phyloP scores from a whole-genome alignment of 2,888 invertebrate species.

The Tigriopus californicus region DNA sequence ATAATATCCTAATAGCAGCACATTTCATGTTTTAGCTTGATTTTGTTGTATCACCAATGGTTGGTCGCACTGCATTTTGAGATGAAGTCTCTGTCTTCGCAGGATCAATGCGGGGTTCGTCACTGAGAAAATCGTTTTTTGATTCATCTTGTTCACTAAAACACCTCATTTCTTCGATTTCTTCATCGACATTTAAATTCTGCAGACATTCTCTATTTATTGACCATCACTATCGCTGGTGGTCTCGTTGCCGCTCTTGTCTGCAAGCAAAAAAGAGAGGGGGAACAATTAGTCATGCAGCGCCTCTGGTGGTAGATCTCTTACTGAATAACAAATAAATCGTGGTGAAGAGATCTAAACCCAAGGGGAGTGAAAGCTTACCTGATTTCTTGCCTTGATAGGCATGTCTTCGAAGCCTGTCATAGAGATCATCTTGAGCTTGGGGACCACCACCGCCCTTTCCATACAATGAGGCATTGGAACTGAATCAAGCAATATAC shows the following conservation, averaged over 20 bases:
- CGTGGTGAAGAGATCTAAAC: not conserved
- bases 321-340: not conserved
- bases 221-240: slow-evolving; percentile 25
- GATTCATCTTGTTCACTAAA: no score
- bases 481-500: slow-evolving; percentile 31
- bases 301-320: not conserved
- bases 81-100: no score
- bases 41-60: no score
- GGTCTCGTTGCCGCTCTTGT: slow-evolving; percentile 24
- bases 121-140: no score
- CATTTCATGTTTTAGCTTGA: no score
- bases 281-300: not conserved
- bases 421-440: slow-evolving; percentile 79
- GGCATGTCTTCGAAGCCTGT: slow-evolving; percentile 82
- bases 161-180: no score
- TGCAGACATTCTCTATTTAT: slow-evolving; percentile 2
- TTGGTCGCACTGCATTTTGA: no score
- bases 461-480: slow-evolving; percentile 39
- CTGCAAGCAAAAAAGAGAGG: slow-evolving; percentile 19
- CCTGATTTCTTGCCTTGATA: slow-evolving; percentile 79
- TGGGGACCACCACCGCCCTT: slow-evolving; percentile 3
- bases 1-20: no score
- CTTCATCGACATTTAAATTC: no score
- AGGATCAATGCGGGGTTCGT: no score
- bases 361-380: slow-evolving; percentile 27